Conservation (phyloP, 2,113 vertebrate species). For the Cynopterus brachyotis region DNA sequence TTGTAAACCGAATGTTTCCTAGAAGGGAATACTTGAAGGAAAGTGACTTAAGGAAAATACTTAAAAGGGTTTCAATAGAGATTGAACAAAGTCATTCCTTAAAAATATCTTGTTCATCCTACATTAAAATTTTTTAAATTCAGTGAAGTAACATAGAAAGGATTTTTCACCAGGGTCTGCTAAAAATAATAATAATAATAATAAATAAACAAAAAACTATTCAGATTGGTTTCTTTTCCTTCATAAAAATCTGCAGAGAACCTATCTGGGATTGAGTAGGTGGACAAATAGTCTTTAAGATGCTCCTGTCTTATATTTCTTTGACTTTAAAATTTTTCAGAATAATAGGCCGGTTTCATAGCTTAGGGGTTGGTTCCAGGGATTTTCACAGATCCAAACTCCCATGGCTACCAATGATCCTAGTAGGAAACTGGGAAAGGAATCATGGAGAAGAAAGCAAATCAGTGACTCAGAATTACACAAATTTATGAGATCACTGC, state of each 20-base stretch:
- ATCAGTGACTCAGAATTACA: constrained; percentile 13
- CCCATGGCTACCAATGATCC: neutral
- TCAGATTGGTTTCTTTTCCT: neutral
- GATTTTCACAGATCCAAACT: constrained; percentile 20
- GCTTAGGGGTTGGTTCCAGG: neutral
- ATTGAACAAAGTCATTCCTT: neutral
- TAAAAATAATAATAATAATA: neutral
- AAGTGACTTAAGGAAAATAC: neutral
- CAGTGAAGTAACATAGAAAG: constrained; percentile 11
- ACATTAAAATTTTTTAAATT: neutral
- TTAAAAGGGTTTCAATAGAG: constrained; percentile 25
- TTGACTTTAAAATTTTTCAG: neutral
- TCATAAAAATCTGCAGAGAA: neutral
- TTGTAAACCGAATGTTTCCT: neutral
- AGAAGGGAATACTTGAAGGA: constrained; percentile 24
- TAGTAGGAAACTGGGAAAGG: neutral
- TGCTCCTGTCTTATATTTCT: neutral
- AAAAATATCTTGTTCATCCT: neutral
- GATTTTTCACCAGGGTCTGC: neutral
- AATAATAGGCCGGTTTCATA: neutral
- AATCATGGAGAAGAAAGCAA: neutral
- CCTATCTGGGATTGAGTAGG: neutral
- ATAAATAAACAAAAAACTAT: neutral
- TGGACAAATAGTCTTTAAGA: neutral
- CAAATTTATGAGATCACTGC: neutral